phyloP scores from a whole-genome alignment of 2,888 invertebrate genomes.

The Ecdyonurus torrentis region DNA sequence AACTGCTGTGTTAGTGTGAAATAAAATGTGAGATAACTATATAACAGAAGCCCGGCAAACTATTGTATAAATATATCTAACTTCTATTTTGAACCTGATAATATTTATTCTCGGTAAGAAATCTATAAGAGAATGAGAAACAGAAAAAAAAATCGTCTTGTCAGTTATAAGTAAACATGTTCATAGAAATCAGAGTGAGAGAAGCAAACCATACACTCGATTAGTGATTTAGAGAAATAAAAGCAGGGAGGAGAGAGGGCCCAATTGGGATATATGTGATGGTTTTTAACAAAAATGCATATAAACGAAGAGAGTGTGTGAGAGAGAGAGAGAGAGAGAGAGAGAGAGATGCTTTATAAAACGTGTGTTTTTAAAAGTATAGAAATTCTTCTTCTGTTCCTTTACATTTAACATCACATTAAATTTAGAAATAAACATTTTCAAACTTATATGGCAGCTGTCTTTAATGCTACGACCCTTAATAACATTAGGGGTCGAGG shows the following conservation, averaged over 20 bases:
- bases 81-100: not conserved
- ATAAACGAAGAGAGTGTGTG: too few species aligned
- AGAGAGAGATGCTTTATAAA: too few species aligned
- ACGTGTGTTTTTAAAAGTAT: not conserved
- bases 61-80: not conserved
- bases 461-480: not conserved
- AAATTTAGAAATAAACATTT: not conserved
- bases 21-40: not conserved
- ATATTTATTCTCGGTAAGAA: not conserved
- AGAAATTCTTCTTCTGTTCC: not conserved
- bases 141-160: not conserved
- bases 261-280: not conserved
- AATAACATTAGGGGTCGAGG: not conserved
- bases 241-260: not conserved
- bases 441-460: not conserved
- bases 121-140: not conserved
- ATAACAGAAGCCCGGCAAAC: not conserved
- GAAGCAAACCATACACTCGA: not conserved
- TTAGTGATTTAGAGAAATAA: not conserved
- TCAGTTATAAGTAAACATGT: not conserved
- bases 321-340: too few species aligned
- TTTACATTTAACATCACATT: not conserved
- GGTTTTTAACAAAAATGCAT: not conserved
- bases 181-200: not conserved
- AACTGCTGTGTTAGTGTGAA: not conserved